These are phyloP conservation scores for Synanthedon tipuliformis DNA, from an alignment of 2,888 invertebrate genomes.

Conservation along the genomic window DNA sequence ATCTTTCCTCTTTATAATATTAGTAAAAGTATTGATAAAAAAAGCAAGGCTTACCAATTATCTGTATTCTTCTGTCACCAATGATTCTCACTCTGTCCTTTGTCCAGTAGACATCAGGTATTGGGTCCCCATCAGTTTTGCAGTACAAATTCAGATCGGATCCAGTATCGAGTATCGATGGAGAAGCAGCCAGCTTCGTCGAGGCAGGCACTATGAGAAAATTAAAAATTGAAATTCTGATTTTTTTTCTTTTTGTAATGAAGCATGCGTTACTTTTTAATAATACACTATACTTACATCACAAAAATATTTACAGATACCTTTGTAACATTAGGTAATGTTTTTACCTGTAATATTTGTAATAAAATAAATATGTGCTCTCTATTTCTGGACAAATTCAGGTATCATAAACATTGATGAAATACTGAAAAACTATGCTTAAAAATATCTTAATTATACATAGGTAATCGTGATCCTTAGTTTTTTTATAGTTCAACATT, in stretches of 20 bases:
- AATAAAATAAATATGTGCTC: too few species aligned
- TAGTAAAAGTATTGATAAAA: too few species aligned
- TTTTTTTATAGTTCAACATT: too few species aligned
- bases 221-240: constrained; percentile 1
- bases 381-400: too few species aligned
- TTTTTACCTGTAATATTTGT: too few species aligned
- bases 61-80: constrained; percentile 69
- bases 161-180: constrained; percentile 73
- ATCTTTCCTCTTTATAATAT: too few species aligned
- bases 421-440: too few species aligned
- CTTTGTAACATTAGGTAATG: too few species aligned
- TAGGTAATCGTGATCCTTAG: too few species aligned
- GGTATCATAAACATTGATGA: too few species aligned
- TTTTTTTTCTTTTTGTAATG: not conserved
- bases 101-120: constrained; percentile 83
- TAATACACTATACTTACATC: not conserved
- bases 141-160: constrained; percentile 79
- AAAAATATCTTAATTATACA: too few species aligned
- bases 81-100: constrained; percentile 75
- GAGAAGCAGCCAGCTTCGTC: constrained; percentile 69
- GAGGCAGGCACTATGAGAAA: constrained; percentile 71
- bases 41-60: constrained; percentile 67
- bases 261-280: not conserved
- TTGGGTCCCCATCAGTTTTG: constrained; percentile 81
- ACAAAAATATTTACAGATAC: too few species aligned